These are phyloP conservation scores for Haliaeetus leucogaster DNA, from an alignment of 2,113 vertebrate species.

Conservation along the genomic window DNA sequence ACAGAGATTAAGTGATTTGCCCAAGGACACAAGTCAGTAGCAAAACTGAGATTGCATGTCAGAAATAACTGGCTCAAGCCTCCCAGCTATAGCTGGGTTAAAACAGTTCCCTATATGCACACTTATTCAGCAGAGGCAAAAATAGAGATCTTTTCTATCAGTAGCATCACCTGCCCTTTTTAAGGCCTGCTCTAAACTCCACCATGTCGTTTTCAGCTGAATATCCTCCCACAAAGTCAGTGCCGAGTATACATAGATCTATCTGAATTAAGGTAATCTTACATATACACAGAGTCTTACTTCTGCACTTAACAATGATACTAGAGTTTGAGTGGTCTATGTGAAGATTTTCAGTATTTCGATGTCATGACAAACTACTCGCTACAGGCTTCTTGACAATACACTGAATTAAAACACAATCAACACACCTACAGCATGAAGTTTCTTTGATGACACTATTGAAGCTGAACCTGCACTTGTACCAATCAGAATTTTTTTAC, in stretches of 20 bases:
- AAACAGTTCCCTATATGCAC: neutral
- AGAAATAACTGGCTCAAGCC: neutral
- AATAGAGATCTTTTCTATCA: neutral
- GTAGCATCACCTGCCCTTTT: neutral
- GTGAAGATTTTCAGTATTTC: neutral
- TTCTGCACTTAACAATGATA: neutral
- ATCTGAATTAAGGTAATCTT: neutral
- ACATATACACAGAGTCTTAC: too few relatives aligned
- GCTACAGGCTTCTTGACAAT: neutral
- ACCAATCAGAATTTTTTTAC: neutral
- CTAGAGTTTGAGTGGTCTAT: neutral
- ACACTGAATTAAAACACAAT: neutral
- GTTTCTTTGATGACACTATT: neutral
- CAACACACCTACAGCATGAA: neutral
- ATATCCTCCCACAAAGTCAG: neutral
- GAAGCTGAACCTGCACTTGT: neutral
- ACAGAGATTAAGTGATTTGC: slow-evolving; percentile 41
- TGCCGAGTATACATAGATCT: fast-evolving
- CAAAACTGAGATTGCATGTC: neutral
- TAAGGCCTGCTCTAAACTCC: neutral
- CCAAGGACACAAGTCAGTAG: slow-evolving; percentile 35
- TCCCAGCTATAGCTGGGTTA: neutral
- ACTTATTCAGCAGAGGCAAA: neutral
- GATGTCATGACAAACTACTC: neutral
- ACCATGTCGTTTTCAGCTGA: neutral